A percentile compares a stretch with the other conserved stretches of the same genome.
phyloP scores from a whole-genome alignment of 2,888 invertebrate species.

The Caenorhabditis auriculariae region DNA sequence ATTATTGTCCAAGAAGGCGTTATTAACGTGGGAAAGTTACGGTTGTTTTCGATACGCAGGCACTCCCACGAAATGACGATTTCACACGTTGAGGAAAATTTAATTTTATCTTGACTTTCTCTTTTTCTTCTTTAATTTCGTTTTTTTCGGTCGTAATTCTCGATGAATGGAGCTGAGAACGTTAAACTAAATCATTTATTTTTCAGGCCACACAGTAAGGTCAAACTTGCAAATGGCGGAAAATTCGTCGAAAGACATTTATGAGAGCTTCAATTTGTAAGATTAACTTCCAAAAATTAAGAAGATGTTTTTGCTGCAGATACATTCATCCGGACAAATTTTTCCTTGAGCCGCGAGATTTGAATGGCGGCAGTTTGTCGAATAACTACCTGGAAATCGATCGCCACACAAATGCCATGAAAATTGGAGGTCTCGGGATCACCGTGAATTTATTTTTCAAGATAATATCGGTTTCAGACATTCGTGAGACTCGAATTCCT shows the following conservation, averaged over 20 bases:
- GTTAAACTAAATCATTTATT: too few relatives aligned
- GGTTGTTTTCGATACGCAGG: too few relatives aligned
- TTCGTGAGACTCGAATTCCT: constrained; percentile 45
- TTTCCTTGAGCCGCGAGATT: constrained; percentile 54
- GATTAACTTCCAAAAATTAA: constrained; percentile 3
- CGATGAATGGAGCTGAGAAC: too few relatives aligned
- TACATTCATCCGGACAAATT: constrained; percentile 52
- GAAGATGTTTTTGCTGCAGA: constrained; percentile 4
- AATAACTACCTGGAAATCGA: constrained; percentile 54
- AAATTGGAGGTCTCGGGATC: constrained; percentile 5
- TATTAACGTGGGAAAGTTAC: too few relatives aligned
- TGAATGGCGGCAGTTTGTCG: constrained; percentile 44
- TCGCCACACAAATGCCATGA: constrained; percentile 34
- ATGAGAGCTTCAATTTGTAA: constrained; percentile 46
- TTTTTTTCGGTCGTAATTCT: too few relatives aligned
- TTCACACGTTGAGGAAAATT: too few relatives aligned
- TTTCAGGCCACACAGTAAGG: too few relatives aligned
- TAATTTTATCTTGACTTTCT: too few relatives aligned
- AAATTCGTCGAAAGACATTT: constrained; percentile 26
- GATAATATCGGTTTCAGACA: constrained; percentile 25
- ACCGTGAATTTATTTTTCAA: not conserved
- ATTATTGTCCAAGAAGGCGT: too few relatives aligned
- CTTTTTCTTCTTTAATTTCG: too few relatives aligned
- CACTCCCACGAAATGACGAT: too few relatives aligned
- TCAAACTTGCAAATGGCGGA: not conserved